Percentiles rank a stretch among this genome's conserved stretches.
phyloP scores from a whole-genome alignment of 2,113 vertebrate genomes.

The Laticauda laticaudata region DNA sequence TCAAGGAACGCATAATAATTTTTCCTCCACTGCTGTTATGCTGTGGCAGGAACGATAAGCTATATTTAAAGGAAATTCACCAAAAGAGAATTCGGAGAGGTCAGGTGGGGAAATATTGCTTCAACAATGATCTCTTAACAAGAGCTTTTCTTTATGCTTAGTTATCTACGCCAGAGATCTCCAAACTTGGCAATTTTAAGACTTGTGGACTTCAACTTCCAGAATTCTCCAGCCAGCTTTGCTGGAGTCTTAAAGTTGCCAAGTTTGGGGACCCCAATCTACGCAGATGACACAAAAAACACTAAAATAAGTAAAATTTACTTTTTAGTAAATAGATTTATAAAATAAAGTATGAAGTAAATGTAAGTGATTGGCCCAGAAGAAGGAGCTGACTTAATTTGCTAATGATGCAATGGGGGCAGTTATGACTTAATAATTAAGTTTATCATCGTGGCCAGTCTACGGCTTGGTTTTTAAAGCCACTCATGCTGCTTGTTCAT shows the following conservation, averaged over 20 bases:
- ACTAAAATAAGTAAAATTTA: background rate
- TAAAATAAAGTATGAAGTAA: background rate
- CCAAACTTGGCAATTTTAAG: no score
- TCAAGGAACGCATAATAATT: background rate
- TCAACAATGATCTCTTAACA: background rate
- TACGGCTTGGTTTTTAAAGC: background rate
- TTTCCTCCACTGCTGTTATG: background rate
- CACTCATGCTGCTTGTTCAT: background rate
- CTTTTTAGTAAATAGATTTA: background rate
- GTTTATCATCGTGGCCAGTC: background rate
- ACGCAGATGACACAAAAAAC: no score
- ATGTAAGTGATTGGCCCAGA: no score
- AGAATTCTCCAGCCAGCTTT: no score
- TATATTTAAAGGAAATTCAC: background rate
- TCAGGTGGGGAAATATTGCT: background rate
- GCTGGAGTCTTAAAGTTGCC: no score
- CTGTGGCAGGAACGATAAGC: background rate
- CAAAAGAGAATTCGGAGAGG: background rate
- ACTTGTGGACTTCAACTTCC: no score
- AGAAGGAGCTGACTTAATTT: background rate
- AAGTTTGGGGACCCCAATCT: no score
- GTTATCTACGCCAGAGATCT: background rate
- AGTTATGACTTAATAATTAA: background rate
- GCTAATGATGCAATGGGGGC: background rate
- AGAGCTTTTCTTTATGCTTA: background rate